Evolutionary conservation across 2,888 invertebrate species (phyloP), one percentile per base, ranked within the genome.

Genomic region (Chaetoderma sp.): DNA sequence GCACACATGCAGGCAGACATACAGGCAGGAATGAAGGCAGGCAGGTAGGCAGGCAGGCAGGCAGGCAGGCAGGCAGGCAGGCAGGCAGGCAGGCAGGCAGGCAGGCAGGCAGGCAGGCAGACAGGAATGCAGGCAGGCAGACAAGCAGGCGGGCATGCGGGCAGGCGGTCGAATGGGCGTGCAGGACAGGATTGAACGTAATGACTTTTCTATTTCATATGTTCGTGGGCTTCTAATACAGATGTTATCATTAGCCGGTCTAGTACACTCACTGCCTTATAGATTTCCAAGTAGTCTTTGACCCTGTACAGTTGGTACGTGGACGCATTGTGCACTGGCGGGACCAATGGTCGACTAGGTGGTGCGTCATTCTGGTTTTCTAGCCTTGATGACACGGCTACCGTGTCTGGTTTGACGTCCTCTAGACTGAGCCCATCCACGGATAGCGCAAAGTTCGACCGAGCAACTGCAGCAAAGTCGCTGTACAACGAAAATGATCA

Each of bases 261-360:
- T n/a, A n/a, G n/a, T n/a, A n/a, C n/a, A 47, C 69, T 59, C 64
- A 78, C 78, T 68, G 81, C 74, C 32, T 71, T 36, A n/a, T 79
- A 47, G 27, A 78, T 74, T 16, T 73, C 65, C 3, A 76, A 33
- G 55, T 77, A 81, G 21, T 82, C 78, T 39, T 83, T 79, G 5
- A 82, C 75, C 25, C 70, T 71, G n/a, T 75, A 68, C 16, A 82
- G 65, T 27, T 73, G 68, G 69, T 81, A 84, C 0, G 82, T 83
- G n/a, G 81, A 74, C 4, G 81, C 68, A 59, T 82, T 79, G 28
- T 74, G 76, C 36, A 83, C 80, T 5, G 84, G 83, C 4, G 75
- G 75, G 0, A 79, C 76, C 16, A 83, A 42, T 0, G 83, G 82
- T 23, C 75, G 70, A 0, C 74, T 73, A 13, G 63, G 55, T 1